A percentile compares a stretch with the other conserved stretches of the same genome.
Conservation (phyloP, 2,113 vertebrate genomes). For the Archilochus colubris region DNA sequence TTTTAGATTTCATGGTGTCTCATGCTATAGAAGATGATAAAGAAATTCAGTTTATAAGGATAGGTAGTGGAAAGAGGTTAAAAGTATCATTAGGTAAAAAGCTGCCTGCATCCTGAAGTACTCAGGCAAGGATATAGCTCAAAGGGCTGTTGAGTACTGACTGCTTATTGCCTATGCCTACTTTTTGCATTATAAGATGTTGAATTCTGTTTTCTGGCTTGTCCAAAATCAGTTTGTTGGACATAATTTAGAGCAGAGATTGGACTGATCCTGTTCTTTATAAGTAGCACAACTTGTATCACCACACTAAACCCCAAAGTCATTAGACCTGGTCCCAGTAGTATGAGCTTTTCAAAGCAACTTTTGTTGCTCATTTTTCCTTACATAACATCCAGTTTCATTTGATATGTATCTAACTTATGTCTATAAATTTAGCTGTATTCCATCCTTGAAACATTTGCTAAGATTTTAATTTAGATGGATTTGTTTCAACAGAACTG, state of each 20-base stretch:
- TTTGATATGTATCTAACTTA: conserved; percentile 27
- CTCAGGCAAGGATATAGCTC: background rate
- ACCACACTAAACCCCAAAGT: background rate
- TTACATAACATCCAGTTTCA: background rate
- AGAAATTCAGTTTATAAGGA: background rate
- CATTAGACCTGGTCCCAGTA: background rate
- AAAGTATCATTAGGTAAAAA: background rate
- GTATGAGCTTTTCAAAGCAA: background rate
- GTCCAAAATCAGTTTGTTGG: background rate
- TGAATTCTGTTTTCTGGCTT: background rate
- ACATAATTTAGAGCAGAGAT: background rate
- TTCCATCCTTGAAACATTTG: background rate
- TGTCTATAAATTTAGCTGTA: background rate
- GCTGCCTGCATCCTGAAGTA: background rate
- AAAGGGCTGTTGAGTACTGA: rapidly evolving
- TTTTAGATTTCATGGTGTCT: background rate
- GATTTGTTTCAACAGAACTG: background rate
- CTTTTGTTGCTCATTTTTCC: background rate
- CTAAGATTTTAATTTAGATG: conserved; percentile 57
- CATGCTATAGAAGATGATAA: background rate
- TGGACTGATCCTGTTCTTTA: background rate
- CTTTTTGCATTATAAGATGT: background rate
- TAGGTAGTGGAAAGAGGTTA: background rate
- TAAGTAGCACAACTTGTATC: background rate
- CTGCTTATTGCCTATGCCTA: background rate